A percentile compares a stretch with the other conserved stretches of the same genome.
These are phyloP conservation scores for Laothoe populi DNA, from an alignment of 2,888 invertebrate genomes.

Conservation along the genomic window DNA sequence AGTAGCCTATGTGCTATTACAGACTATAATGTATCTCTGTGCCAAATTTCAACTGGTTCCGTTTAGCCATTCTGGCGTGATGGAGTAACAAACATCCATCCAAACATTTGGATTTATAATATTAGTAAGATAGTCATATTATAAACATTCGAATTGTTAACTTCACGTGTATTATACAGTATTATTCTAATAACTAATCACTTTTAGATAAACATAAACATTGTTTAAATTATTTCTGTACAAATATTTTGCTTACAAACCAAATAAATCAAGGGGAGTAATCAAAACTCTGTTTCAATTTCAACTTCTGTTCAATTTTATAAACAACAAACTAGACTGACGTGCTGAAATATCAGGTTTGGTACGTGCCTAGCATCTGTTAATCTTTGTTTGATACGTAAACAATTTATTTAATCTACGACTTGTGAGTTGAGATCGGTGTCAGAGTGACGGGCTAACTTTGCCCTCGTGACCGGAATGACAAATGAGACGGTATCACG, in stretches of 20 bases:
- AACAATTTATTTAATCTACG: conserved; percentile 30
- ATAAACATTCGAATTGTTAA: too few species aligned
- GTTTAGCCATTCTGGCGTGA: too few species aligned
- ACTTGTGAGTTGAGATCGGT: conserved; percentile 20
- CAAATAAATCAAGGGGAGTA: background rate
- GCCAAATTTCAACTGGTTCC: too few species aligned
- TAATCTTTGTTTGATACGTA: conserved; percentile 31
- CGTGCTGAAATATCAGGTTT: conserved; percentile 27
- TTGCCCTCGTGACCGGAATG: conserved; percentile 23
- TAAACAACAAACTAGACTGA: conserved; percentile 10
- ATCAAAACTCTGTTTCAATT: background rate
- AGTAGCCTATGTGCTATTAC: too few species aligned
- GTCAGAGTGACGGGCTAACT: conserved; percentile 29
- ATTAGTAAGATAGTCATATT: too few species aligned
- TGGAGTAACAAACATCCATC: too few species aligned
- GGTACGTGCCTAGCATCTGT: conserved; percentile 25
- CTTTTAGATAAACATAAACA: too few species aligned
- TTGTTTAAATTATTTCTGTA: too few species aligned
- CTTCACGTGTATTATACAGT: too few species aligned
- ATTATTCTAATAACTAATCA: too few species aligned
- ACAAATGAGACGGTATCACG: conserved; percentile 19
- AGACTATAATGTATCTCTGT: too few species aligned
- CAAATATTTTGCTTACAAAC: background rate
- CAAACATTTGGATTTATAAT: too few species aligned
- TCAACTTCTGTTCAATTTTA: background rate